Conservation (phyloP, 2,888 invertebrate genomes). For the Conchocele bisecta region DNA sequence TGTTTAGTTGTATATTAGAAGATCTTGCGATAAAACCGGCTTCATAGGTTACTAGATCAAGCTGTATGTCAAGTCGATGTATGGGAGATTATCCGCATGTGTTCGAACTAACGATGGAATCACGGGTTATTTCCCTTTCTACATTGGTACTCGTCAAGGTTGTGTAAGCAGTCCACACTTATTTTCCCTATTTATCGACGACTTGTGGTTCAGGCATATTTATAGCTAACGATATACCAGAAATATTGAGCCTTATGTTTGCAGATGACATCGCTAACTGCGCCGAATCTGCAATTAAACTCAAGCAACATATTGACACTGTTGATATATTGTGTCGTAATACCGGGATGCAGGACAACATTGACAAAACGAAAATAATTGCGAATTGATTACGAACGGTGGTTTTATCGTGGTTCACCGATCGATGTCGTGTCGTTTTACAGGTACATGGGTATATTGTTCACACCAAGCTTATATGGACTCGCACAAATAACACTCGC, state of each 20-base stretch:
- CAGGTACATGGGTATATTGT: conserved; percentile 6
- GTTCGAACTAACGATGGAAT: no score
- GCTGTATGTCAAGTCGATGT: no score
- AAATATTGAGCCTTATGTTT: conserved; percentile 12
- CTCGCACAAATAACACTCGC: conserved; percentile 1
- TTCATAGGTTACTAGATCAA: no score
- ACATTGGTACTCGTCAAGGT: conserved; percentile 16
- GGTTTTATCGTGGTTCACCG: no score
- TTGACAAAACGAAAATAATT: conserved; percentile 14
- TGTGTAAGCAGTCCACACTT: not conserved
- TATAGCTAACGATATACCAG: conserved; percentile 4
- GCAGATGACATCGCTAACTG: conserved; percentile 16
- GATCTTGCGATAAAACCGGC: no score
- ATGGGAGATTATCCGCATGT: no score
- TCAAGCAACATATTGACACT: not conserved
- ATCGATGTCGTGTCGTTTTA: not conserved
- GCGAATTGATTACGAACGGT: no score
- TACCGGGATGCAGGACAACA: not conserved
- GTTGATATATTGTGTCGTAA: not conserved
- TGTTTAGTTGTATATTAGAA: no score
- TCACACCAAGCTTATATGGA: conserved; percentile 17
- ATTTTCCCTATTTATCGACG: conserved; percentile 4
- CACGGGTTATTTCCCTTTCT: conserved; percentile 10
- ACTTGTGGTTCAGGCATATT: not conserved
- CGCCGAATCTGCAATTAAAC: conserved; percentile 13